These are phyloP conservation scores for Cosmia trapezina DNA, from an alignment of 2,888 invertebrate species.

Conservation along the genomic window DNA sequence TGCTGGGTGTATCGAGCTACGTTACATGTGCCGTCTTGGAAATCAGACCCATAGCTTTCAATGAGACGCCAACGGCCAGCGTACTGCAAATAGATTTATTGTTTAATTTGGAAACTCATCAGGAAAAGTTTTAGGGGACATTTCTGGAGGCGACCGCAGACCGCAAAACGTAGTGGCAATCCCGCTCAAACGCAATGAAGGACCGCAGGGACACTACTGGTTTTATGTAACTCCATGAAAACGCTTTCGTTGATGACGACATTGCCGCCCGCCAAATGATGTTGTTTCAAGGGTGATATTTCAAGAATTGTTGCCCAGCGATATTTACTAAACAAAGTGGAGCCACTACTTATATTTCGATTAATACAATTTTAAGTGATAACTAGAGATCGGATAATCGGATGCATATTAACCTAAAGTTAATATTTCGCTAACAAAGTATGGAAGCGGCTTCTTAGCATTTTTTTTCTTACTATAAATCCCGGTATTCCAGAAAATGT, in stretches of 20 bases:
- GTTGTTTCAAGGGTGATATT: not conserved
- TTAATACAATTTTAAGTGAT: not conserved
- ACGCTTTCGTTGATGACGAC: not conserved
- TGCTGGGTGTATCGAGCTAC: constrained; percentile 88
- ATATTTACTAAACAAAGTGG: not conserved
- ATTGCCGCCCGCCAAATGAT: not conserved
- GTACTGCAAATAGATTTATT: constrained; percentile 57
- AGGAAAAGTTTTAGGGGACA: not conserved
- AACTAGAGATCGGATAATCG: too few relatives aligned
- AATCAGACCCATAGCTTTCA: constrained; percentile 90
- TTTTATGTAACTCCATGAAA: not conserved
- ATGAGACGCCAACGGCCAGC: constrained; percentile 90
- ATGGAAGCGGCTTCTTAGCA: too few relatives aligned
- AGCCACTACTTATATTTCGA: not conserved
- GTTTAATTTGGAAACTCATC: not conserved
- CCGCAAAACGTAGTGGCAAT: not conserved
- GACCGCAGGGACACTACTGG: not conserved
- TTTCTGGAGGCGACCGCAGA: not conserved
- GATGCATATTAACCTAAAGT: too few relatives aligned
- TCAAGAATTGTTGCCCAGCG: not conserved
- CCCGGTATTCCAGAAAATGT: too few relatives aligned
- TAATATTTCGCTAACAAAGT: too few relatives aligned
- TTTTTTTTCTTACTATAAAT: too few relatives aligned
- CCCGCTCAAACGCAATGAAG: not conserved
- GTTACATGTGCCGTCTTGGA: constrained; percentile 91